A percentile compares a stretch with the other conserved stretches of the same genome.
phyloP scores from a whole-genome alignment of 2,797 vertebrate genomes.

The Enteromius paludinosus region DNA sequence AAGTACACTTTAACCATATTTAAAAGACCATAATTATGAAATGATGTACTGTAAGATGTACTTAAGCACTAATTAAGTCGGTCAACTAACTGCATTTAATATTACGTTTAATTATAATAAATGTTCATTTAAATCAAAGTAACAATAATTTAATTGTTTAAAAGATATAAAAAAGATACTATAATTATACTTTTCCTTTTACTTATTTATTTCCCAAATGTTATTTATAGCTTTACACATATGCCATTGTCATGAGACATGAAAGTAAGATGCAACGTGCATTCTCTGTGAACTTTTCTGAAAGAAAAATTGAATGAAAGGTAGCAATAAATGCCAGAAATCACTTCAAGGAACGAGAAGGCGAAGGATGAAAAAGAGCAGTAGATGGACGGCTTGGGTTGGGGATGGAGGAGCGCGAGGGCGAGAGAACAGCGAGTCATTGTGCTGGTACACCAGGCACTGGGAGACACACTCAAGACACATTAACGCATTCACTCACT shows the following conservation, averaged over 20 bases:
- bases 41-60: not conserved
- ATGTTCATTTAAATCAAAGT: not conserved
- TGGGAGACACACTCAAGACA: slow-evolving; percentile 82
- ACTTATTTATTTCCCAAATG: slow-evolving; percentile 16
- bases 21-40: not conserved
- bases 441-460: slow-evolving; percentile 85
- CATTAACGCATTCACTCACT: slow-evolving; percentile 77
- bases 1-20: not conserved
- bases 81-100: not conserved
- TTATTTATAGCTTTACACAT: not conserved
- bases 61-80: not conserved
- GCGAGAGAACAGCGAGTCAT: slow-evolving; percentile 79
- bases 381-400: slow-evolving; percentile 69
- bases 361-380: slow-evolving; percentile 68
- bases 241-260: slow-evolving; percentile 11
- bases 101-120: not conserved
- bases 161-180: too few species aligned
- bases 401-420: slow-evolving; percentile 68
- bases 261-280: not conserved
- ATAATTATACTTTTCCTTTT: not conserved
- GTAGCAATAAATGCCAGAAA: slow-evolving; percentile 63
- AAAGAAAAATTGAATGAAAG: slow-evolving; percentile 55
- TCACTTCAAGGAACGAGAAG: slow-evolving; percentile 71
- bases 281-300: slow-evolving; percentile 34
- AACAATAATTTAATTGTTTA: not conserved